Base-by-base conservation (phyloP, 2,113 vertebrate species). In the Nannobrachium achirus region DNA sequence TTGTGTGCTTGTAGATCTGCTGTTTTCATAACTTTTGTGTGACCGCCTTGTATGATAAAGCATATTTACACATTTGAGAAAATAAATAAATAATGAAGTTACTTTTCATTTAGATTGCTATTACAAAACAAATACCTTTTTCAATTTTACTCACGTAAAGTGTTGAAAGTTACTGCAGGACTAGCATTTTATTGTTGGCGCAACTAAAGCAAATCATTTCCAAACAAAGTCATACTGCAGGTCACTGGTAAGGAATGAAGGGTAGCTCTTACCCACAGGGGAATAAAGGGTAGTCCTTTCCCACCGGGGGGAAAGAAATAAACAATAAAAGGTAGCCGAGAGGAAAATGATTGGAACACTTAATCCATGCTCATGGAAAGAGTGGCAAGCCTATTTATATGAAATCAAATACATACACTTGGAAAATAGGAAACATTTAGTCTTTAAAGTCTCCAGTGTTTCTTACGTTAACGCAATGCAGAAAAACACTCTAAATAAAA, bases 111-210 rank as follows among this genome's bases (percentile, higher is more conserved):
- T n/a, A n/a, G n/a, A n/a, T n/a, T n/a, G n/a, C n/a, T n/a, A n/a
- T n/a, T n/a, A n/a, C n/a, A n/a, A n/a, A n/a, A n/a, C n/a, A n/a
- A n/a, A n/a, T n/a, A n/a, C n/a, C n/a, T n/a, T n/a, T n/a, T n/a
- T n/a, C n/a, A n/a, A n/a, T n/a, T n/a, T n/a, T n/a, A n/a, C n/a
- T n/a, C n/a, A n/a, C n/a, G n/a, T n/a, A n/a, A n/a, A n/a, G n/a
- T n/a, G n/a, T n/a, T n/a, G n/a, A n/a, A n/a, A n/a, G n/a, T n/a
- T n/a, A n/a, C n/a, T n/a, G n/a, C n/a, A n/a, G n/a, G n/a, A n/a
- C n/a, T n/a, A n/a, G n/a, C n/a, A n/a, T n/a, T n/a, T n/a, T n/a
- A 18, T 9, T 46, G 0, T 6, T 8, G 10, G 49, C 0, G 9
- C 11, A 63, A 14, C 10, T 48, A 44, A 44, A 44, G 6, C 8